Base-by-base conservation (phyloP, 2,888 invertebrate genomes). In the Ceratothoa steindachneri region DNA sequence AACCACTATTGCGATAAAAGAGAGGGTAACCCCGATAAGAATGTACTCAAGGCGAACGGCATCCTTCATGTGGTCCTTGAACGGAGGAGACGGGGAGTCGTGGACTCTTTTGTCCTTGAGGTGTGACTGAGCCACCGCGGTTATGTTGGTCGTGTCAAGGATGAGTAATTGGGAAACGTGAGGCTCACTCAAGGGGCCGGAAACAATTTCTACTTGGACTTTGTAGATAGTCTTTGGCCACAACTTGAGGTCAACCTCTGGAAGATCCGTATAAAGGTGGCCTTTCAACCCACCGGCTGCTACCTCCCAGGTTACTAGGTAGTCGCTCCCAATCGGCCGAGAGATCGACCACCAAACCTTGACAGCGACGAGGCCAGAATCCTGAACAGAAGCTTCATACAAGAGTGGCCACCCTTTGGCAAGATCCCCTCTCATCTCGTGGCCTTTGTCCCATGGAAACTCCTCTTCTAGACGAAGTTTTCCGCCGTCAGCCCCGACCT, bases 241-340 rank as follows among this genome's bases (percentile, higher is more conserved):
- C 69, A 92, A 86, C 73, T 91, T 91, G 81, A 92, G 85, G 71
- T 91, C 91, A 77, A 92, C 91, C 82, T 90, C 88, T 74, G 91
- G 91, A 70, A 91, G 90, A 84, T 92, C 91, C 55, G 92, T 92
- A 85, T 91, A 90, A 80, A 92, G 87, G 85, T 92, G 91, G 80
- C 92, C 92, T 85, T 90, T 91, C 77, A 92, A 86, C 80, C 91
- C 91, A 81, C 91, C 91, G 74, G 91, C 91, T 82, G 90, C 90
- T 72, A 92, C 90, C 87, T 92, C 92, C 92, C 92, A 92, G 77
- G 91, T 91, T 70, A 92, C 91, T 82, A 92, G 87, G 85, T 91
- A 92, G 75, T 91, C 89, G 19, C 74, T 80, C 12, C 76, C 68
- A 52, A 75, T 71, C 7, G 73, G 74, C 31, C 71, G 76, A 28